Percentiles rank a stretch among this genome's conserved stretches.
Conservation (phyloP, 2,797 vertebrate genomes). For the Propithecus deckenii region DNA sequence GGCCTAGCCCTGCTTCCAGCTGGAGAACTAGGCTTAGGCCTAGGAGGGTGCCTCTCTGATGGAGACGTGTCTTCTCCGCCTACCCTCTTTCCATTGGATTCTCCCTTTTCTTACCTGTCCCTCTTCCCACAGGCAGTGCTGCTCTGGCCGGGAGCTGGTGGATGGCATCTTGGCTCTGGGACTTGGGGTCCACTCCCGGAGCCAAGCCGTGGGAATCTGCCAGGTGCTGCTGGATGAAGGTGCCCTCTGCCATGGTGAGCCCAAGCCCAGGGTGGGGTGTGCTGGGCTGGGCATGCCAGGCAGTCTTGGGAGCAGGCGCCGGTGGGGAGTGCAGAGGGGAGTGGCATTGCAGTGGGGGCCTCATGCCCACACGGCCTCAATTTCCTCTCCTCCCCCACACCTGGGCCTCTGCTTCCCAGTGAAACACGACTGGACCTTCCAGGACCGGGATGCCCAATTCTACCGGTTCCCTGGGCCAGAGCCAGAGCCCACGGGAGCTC, state of each 20-base stretch:
- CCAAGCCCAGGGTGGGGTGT: background rate
- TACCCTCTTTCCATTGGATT: background rate
- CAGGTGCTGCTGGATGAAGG: conserved; percentile 95
- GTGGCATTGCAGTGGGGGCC: background rate
- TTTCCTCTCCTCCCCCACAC: background rate
- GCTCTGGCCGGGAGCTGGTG: conserved; percentile 94
- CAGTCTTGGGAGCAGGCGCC: background rate
- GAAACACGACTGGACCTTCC: conserved; percentile 95
- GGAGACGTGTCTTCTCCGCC: background rate
- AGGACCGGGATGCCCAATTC: conserved; percentile 95
- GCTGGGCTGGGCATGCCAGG: background rate
- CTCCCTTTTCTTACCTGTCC: background rate
- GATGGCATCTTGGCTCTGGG: conserved; percentile 92
- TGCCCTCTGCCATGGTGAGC: conserved; percentile 91
- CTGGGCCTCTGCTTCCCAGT: conserved; percentile 83
- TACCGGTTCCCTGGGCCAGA: conserved; percentile 91
- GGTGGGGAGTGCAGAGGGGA: background rate
- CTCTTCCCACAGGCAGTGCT: conserved; percentile 89
- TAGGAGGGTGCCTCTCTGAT: background rate
- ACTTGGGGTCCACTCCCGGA: conserved; percentile 88
- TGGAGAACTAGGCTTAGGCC: background rate
- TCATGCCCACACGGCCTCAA: background rate
- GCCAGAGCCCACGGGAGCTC: conserved; percentile 70
- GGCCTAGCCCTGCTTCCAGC: background rate
- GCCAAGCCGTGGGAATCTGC: conserved; percentile 94